A percentile compares a stretch with the other conserved stretches of the same genome.
These are phyloP conservation scores for Eira barbara DNA, from an alignment of 2,113 vertebrate species.

Conservation along the genomic window DNA sequence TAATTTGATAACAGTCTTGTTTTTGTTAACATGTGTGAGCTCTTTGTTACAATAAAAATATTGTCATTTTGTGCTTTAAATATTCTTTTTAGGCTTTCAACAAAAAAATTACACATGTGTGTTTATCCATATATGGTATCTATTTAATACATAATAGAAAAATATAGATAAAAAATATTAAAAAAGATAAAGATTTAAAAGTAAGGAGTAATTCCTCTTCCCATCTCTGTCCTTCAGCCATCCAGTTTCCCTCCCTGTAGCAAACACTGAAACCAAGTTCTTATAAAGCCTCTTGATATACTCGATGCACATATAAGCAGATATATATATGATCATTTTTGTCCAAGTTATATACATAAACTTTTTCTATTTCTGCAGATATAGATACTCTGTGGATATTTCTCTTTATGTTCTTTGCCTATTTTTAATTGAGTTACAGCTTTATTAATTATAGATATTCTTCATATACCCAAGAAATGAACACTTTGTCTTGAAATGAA, in stretches of 20 bases:
- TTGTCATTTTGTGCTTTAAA: background rate
- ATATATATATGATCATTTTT: background rate
- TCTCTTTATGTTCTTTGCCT: background rate
- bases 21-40: background rate
- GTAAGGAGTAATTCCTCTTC: background rate
- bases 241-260: background rate
- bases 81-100: background rate
- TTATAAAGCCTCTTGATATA: background rate
- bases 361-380: background rate
- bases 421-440: background rate
- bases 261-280: background rate
- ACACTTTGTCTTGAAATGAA: background rate
- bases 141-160: background rate
- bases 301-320: background rate
- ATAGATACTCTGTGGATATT: background rate
- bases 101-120: background rate
- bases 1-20: background rate
- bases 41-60: background rate
- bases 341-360: background rate
- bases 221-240: background rate
- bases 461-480: constrained; percentile 25
- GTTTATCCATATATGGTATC: background rate
- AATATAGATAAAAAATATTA: background rate
- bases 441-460: constrained; percentile 1
- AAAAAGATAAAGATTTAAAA: background rate